Base-by-base conservation (phyloP, 2,113 vertebrate genomes). In the Dicerorhinus sumatrensis region DNA sequence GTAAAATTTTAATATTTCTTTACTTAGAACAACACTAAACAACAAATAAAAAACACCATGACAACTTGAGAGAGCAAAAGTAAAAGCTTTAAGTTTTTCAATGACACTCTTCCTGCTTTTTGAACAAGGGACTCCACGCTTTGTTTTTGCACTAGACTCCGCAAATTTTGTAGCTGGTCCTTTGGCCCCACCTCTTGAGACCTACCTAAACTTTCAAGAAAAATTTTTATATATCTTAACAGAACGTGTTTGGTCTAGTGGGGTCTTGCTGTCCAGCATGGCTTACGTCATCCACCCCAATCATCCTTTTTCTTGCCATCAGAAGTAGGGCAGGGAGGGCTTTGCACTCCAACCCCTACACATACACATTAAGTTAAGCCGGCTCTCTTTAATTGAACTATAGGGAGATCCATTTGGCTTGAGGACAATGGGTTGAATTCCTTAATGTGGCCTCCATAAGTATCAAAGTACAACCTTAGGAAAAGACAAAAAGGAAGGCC, bases 1-100 rank as follows among this genome's bases (percentile, higher is more conserved):
- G 89, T 25, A 54, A 54, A 69, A 36, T 88, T 87, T 29, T 84
- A 75, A 76, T 89, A 90, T 54, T 36, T 84, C 46, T 96, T 84
- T 46, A 76, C 27, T 77, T 84, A 82, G 86, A 90, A 63, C n/a
- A 75, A 58, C 29, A 56, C 63, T 63, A 72, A 90, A 42, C 36
- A 90, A 36, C 63, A 58, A 89, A 83, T 72, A 54, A 58, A 51
- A 80, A 51, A 56, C 9, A 54, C 21, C 23, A 56, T 20, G 25
- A 46, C 56, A 73, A 58, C 48, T 48, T 80, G 72, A 62, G 33
- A 88, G 62, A 77, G 42, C 82, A 67, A 67, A 92, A 63, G 23
- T 46, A 77, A 46, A 56, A 36, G 14, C 13, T 87, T 48, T 67
- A 54, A 25, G 18, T 39, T 91, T 80, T 58, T 76, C 70, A 14